Conservation (phyloP, 2,797 vertebrate genomes). For the Potorous gilbertii region DNA sequence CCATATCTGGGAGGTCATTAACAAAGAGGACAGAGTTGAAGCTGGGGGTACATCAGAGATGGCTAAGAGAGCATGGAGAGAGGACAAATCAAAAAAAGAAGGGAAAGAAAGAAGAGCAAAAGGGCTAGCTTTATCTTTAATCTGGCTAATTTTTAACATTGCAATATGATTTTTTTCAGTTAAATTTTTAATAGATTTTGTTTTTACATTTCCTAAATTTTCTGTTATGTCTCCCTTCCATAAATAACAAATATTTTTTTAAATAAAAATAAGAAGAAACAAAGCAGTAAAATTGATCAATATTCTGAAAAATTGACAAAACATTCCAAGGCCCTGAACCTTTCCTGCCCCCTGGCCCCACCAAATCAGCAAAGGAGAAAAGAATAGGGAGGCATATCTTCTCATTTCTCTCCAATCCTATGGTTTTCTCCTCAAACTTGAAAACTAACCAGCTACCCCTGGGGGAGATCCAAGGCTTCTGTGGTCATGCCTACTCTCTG, state of each 20-base stretch:
- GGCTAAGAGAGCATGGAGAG: not conserved
- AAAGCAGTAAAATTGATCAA: not conserved
- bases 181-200: not conserved
- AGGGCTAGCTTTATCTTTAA: not conserved
- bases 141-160: not conserved
- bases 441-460: not conserved
- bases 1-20: not conserved
- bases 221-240: not conserved
- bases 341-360: no score
- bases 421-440: not conserved
- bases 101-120: not conserved
- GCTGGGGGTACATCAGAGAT: not conserved
- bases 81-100: not conserved
- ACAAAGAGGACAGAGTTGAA: not conserved
- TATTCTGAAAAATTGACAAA: not conserved
- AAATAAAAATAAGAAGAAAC: not conserved
- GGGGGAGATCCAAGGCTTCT: not conserved
- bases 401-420: not conserved
- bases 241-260: not conserved
- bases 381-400: not conserved
- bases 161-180: not conserved
- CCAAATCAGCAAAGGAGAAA: not conserved
- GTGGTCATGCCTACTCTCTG: not conserved
- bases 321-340: not conserved
- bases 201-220: not conserved